phyloP scores from a whole-genome alignment of 2,888 invertebrate genomes.

The Teleogryllus oceanicus region DNA sequence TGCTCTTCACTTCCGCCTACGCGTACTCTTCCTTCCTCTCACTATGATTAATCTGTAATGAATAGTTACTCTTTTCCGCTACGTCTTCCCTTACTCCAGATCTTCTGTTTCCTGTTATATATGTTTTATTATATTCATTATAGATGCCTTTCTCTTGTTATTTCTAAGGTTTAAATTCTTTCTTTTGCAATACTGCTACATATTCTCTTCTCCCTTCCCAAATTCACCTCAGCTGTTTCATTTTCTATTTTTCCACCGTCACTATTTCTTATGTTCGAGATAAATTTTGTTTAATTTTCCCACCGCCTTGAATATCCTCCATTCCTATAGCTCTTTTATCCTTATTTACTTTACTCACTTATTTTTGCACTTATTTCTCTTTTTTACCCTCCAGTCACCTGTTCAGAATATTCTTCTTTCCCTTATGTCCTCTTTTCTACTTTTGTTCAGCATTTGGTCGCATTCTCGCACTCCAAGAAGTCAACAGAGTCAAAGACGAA shows the following conservation, averaged over 20 bases:
- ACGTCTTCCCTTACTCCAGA: too few relatives aligned
- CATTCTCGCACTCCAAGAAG: too few relatives aligned
- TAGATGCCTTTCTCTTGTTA: too few relatives aligned
- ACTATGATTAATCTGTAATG: too few relatives aligned
- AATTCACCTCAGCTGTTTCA: background rate
- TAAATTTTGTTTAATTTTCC: background rate
- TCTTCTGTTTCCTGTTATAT: too few relatives aligned
- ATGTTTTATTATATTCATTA: too few relatives aligned
- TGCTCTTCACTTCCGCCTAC: too few relatives aligned
- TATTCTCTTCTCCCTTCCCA: background rate
- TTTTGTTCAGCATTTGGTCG: too few relatives aligned
- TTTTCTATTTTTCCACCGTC: background rate
- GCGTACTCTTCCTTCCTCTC: too few relatives aligned
- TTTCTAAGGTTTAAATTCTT: too few relatives aligned
- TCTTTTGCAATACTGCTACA: background rate
- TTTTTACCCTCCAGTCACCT: background rate
- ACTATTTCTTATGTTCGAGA: background rate
- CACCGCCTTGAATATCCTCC: background rate
- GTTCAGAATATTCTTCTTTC: background rate
- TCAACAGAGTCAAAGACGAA: too few relatives aligned
- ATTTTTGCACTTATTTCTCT: background rate
- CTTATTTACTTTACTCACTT: background rate
- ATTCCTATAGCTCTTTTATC: background rate
- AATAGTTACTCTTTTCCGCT: too few relatives aligned
- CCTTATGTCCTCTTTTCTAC: background rate